Evolutionary conservation across 2,888 invertebrate genomes (phyloP).

Genomic region (Drosophila buzzatii): DNA sequence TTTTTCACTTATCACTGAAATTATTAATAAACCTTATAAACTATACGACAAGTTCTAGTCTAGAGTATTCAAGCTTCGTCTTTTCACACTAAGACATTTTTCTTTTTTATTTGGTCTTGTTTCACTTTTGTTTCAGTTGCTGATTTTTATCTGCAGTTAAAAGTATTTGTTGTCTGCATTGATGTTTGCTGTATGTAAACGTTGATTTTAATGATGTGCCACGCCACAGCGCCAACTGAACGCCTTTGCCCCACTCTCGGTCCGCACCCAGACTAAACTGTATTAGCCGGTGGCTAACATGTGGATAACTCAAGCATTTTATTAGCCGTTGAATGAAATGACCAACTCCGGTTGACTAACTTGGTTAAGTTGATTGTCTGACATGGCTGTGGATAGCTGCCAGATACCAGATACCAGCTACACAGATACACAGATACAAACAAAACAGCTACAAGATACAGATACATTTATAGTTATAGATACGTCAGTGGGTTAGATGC

Average conservation of each 20-base stretch:
- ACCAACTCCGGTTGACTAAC: slow-evolving; percentile 77
- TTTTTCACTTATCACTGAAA: too few relatives aligned
- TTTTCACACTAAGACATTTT: not conserved
- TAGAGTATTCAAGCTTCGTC: slow-evolving; percentile 16
- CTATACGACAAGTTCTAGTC: fast-evolving
- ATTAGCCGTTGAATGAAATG: slow-evolving; percentile 80
- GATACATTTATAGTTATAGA: slow-evolving; percentile 42
- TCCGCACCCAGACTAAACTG: not conserved
- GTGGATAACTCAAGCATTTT: slow-evolving; percentile 78
- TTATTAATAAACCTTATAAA: too few relatives aligned
- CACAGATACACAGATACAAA: not conserved
- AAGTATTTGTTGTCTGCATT: slow-evolving; percentile 75
- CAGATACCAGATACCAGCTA: slow-evolving; percentile 29
- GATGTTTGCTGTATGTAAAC: slow-evolving; percentile 76
- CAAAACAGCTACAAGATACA: slow-evolving; percentile 3
- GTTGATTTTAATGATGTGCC: slow-evolving; percentile 79
- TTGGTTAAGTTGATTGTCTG: slow-evolving; percentile 80
- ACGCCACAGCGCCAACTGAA: slow-evolving; percentile 19
- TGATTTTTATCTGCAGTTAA: slow-evolving; percentile 77
- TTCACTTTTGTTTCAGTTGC: slow-evolving; percentile 74
- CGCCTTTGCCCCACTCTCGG: slow-evolving; percentile 1
- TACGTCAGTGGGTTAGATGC: slow-evolving; percentile 36
- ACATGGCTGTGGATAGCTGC: slow-evolving; percentile 74
- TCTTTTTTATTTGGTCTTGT: slow-evolving; percentile 5
- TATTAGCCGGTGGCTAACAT: slow-evolving; percentile 38